phyloP scores from a whole-genome alignment of 64 coral and sea anemone species.

The Montipora cactus region DNA sequence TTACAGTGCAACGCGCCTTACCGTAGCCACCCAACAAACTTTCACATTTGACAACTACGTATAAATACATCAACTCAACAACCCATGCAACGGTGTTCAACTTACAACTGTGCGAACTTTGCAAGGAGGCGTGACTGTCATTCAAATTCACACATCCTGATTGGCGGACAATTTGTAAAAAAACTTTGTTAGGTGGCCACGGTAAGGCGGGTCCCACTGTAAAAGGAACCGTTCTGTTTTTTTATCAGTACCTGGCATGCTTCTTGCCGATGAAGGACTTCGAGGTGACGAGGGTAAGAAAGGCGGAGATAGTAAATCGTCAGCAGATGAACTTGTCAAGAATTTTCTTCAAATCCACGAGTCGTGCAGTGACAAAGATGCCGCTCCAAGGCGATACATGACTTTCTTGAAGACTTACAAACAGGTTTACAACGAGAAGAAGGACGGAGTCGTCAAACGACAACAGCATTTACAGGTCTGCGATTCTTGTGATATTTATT shows the following conservation, averaged over 20 bases:
- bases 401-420: conserved; percentile 98
- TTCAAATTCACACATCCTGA: too few relatives aligned
- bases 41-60: too few relatives aligned
- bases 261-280: conserved; percentile 85
- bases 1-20: too few relatives aligned
- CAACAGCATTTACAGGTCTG: conserved; percentile 95
- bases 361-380: conserved; percentile 72
- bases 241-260: conserved; percentile 81
- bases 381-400: conserved; percentile 97
- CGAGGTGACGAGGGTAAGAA: conserved; percentile 17
- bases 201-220: too few relatives aligned
- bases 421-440: conserved; percentile 88
- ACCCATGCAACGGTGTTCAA: too few relatives aligned
- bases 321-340: conserved; percentile 80
- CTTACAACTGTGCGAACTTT: too few relatives aligned
- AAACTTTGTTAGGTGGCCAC: too few relatives aligned
- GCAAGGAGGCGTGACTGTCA: too few relatives aligned
- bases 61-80: too few relatives aligned
- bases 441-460: conserved; percentile 93
- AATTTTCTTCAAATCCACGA: conserved; percentile 95
- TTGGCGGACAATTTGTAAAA: too few relatives aligned
- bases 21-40: too few relatives aligned
- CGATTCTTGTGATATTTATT: background rate
- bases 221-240: background rate
- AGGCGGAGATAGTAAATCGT: conserved; percentile 55